phyloP scores from a whole-genome alignment of 2,797 vertebrate species.

The Australoheros facetus region DNA sequence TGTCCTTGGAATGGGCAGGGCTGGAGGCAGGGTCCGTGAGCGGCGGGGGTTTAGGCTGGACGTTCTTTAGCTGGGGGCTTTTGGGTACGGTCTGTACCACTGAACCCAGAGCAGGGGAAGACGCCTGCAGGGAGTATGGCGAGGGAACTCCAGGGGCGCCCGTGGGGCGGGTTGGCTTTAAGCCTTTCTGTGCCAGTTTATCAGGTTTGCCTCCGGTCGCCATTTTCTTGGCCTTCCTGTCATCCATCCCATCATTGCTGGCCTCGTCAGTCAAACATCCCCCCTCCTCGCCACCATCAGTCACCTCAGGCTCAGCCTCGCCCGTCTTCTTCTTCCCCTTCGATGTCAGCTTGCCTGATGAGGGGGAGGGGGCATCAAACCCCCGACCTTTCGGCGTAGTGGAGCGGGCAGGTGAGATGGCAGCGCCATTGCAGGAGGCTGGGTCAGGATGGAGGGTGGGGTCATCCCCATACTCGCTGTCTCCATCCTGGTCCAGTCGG shows the following conservation, averaged over 20 bases:
- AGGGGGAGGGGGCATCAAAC: slow-evolving; percentile 87
- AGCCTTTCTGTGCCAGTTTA: slow-evolving; percentile 86
- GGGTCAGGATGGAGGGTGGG: slow-evolving; percentile 84
- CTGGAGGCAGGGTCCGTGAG: slow-evolving; percentile 87
- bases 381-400: slow-evolving; percentile 91
- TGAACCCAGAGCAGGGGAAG: slow-evolving; percentile 82
- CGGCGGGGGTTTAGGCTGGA: slow-evolving; percentile 88
- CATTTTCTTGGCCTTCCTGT: slow-evolving; percentile 81
- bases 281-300: slow-evolving; percentile 90
- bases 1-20: slow-evolving; percentile 90
- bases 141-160: slow-evolving; percentile 80
- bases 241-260: slow-evolving; percentile 92
- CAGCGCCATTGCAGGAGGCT: slow-evolving; percentile 86
- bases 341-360: slow-evolving; percentile 84
- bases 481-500: slow-evolving; percentile 89
- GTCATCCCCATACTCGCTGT: slow-evolving; percentile 93
- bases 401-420: slow-evolving; percentile 88
- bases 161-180: slow-evolving; percentile 86
- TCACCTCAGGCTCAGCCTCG: slow-evolving; percentile 86
- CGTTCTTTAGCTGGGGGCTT: slow-evolving; percentile 92
- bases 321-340: slow-evolving; percentile 89
- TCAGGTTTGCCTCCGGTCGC: slow-evolving; percentile 52
- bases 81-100: slow-evolving; percentile 90
- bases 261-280: slow-evolving; percentile 88
- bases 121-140: slow-evolving; percentile 82